Evolutionary conservation across 2,113 vertebrate species (phyloP).

Genomic region (Paracanthobrama guichenoti): DNA sequence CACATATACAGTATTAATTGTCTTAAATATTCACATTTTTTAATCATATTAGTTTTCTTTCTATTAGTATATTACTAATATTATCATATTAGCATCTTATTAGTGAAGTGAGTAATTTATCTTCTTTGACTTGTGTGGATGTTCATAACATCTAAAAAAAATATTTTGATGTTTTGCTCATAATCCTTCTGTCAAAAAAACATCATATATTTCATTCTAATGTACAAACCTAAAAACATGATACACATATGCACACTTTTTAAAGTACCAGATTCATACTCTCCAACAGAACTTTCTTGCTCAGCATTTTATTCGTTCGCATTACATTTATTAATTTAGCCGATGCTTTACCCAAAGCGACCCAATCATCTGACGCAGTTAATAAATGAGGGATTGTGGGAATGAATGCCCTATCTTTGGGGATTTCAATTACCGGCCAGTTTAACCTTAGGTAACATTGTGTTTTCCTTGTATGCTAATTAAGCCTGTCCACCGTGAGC

Average conservation of each 20-base stretch:
- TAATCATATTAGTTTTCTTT: not conserved
- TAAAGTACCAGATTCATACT: no score
- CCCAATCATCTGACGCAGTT: not conserved
- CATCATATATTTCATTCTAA: no score
- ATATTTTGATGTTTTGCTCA: no score
- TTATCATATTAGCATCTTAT: not conserved
- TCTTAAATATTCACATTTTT: not conserved
- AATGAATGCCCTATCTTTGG: conserved; percentile 9
- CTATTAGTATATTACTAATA: not conserved
- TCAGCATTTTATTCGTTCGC: not conserved
- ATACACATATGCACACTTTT: no score
- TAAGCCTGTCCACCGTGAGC: conserved; percentile 11
- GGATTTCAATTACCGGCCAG: conserved; percentile 35
- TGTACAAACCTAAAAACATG: no score
- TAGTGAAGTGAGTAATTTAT: not conserved
- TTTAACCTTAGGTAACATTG: conserved; percentile 16
- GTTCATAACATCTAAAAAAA: no score
- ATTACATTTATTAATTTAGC: not conserved
- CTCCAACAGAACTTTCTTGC: no score
- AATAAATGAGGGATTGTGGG: conserved; percentile 21
- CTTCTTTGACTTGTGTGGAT: no score
- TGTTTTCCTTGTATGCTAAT: conserved; percentile 32
- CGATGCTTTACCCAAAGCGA: not conserved
- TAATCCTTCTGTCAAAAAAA: no score
- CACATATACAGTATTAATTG: not conserved